A percentile compares a stretch with the other conserved stretches of the same genome.
Conservation (phyloP, 2,113 vertebrate species). For the Syrrhaptes paradoxus region DNA sequence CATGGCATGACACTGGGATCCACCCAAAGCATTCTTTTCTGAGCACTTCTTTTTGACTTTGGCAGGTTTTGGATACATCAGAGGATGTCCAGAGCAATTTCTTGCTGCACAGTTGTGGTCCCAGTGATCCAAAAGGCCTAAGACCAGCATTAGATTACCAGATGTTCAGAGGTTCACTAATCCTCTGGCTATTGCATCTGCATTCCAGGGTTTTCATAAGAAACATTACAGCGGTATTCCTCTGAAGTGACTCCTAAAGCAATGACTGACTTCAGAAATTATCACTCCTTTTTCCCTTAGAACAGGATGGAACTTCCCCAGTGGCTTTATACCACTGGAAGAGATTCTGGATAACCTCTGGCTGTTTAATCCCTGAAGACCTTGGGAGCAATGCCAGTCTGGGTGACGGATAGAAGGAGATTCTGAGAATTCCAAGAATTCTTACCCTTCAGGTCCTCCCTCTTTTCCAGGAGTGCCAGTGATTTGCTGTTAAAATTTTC, state of each 20-base stretch:
- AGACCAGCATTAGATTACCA: conserved; percentile 28
- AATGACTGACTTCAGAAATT: conserved; percentile 13
- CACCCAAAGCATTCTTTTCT: background rate
- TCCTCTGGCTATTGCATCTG: background rate
- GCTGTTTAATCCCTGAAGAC: background rate
- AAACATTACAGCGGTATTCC: conserved; percentile 24
- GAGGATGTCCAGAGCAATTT: background rate
- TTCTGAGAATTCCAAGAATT: conserved; percentile 6
- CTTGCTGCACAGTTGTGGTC: background rate
- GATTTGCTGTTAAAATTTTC: conserved; percentile 11
- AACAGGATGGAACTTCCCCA: background rate
- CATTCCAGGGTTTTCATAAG: conserved; percentile 46
- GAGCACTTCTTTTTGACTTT: background rate
- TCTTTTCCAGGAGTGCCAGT: background rate
- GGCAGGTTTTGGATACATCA: background rate
- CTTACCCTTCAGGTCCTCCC: conserved; percentile 2
- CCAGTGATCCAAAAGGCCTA: background rate
- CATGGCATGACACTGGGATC: background rate
- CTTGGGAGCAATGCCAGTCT: background rate
- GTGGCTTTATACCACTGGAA: background rate
- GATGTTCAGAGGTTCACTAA: background rate
- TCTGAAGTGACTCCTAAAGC: conserved; percentile 26
- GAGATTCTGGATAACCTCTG: conserved; percentile 4
- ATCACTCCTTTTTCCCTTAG: background rate
- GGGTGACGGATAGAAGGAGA: background rate